Evolutionary conservation across 2,113 vertebrate genomes (phyloP), one percentile per base, ranked within the genome.

Genomic region (Dicaeum eximium): DNA sequence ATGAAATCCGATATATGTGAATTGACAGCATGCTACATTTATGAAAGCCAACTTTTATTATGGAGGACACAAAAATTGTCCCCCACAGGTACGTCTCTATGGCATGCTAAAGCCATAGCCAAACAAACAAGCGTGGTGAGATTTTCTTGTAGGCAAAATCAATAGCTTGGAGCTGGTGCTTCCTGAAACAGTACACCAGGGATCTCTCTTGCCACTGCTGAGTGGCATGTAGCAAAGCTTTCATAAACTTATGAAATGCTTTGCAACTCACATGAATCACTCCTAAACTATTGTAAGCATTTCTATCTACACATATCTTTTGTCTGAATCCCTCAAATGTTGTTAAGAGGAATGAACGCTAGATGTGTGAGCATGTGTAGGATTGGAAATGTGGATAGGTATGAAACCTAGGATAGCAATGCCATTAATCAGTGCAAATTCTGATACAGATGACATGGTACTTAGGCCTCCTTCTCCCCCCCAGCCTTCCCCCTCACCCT

Each of bases 191-290:
- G 31, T 48, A 23, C n/a, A 60, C n/a, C n/a, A 71, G 66, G 65
- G 61, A 94, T 88, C 24, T 86, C 71, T 42, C 38, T 57, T 40
- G 21, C 70, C 71, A 37, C 31, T 67, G 71, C 67, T 48, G 31
- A 45, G 60, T 57, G 66, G 45, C 57, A 73, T 73, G 61, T 13
- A 95, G 70, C 69, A 86, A 80, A 93, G 44, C 44, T 57, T 56
- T 92, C 67, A 69, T 21, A 28, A 89, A 86, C 80, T 95, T 93
- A 69, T 24, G 57, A 90, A 94, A 90, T 71, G 45, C 67, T 86
- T 73, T 75, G 61, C 53, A 78, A 56, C 38, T 88, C 56, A 53
- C 27, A 57, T 93, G 90, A 96, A 84, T 96, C 92, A 94, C 56
- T 84, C 14, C 5, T 60, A 27, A 96, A 92, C 54, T 86, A 96